Evolutionary conservation across 2,888 invertebrate genomes (phyloP).

Genomic region (Protophormia terraenovae): DNA sequence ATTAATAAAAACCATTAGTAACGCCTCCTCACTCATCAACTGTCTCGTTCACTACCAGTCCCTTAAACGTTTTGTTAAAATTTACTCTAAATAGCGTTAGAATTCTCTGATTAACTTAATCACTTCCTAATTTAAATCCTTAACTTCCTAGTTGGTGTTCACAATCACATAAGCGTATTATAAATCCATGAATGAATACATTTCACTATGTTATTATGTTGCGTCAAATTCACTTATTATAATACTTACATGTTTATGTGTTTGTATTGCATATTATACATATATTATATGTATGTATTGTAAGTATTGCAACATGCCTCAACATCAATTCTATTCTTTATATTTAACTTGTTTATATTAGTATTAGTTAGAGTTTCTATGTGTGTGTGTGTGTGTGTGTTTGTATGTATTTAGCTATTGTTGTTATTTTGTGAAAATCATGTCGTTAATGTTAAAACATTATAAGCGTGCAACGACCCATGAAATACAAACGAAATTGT

Average conservation of each 20-base stretch:
- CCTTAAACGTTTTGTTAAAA: too few species aligned
- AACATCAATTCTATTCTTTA: constrained; percentile 20
- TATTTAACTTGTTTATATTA: not conserved
- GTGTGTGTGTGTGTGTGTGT: not conserved
- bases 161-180: not conserved
- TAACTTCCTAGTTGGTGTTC: not conserved
- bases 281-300: too few species aligned
- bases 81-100: too few species aligned
- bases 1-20: too few species aligned
- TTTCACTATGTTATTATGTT: not conserved
- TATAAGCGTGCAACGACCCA: constrained; percentile 58
- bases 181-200: constrained; percentile 16
- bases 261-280: not conserved
- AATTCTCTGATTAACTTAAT: too few species aligned
- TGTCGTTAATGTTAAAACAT: constrained; percentile 58
- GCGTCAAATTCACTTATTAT: constrained; percentile 16
- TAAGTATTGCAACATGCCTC: not conserved
- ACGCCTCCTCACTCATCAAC: too few species aligned
- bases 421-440: constrained; percentile 50
- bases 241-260: not conserved
- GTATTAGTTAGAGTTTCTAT: not conserved
- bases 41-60: too few species aligned
- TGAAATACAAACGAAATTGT: constrained; percentile 59
- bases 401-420: constrained; percentile 15
- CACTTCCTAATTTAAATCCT: too few species aligned